phyloP scores from a whole-genome alignment of 2,113 vertebrate genomes.

The Cinclus mexicanus region DNA sequence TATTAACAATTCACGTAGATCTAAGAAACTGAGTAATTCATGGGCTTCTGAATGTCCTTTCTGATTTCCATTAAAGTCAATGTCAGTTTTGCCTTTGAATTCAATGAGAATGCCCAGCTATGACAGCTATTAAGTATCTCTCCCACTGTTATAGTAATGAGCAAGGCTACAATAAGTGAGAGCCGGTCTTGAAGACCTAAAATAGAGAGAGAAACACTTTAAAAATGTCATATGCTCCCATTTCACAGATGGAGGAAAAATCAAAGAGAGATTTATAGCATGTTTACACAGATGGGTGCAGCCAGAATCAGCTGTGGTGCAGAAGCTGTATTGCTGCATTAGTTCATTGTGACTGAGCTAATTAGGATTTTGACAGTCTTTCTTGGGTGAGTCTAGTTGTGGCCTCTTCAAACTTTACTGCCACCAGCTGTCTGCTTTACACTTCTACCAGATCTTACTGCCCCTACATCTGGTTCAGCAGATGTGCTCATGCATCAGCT shows the following conservation, averaged over 20 bases:
- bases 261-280: slow-evolving; percentile 51
- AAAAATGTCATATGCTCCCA: not conserved
- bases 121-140: slow-evolving; percentile 32
- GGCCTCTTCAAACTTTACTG: slow-evolving; percentile 65
- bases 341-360: slow-evolving; percentile 48
- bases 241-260: slow-evolving; percentile 46
- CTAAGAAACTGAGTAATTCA: slow-evolving; percentile 22
- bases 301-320: slow-evolving; percentile 46
- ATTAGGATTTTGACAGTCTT: slow-evolving; percentile 62
- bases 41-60: slow-evolving; percentile 19
- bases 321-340: slow-evolving; percentile 38
- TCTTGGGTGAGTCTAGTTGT: slow-evolving; percentile 47
- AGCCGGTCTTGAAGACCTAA: not conserved
- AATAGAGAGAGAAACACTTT: slow-evolving; percentile 9
- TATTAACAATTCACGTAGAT: slow-evolving; percentile 8
- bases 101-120: not conserved
- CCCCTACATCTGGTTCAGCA: slow-evolving; percentile 42
- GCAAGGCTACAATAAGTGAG: not conserved
- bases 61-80: slow-evolving; percentile 32
- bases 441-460: slow-evolving; percentile 6
- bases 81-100: slow-evolving; percentile 54
- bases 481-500: slow-evolving; percentile 18
- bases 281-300: slow-evolving; percentile 64
- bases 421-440: slow-evolving; percentile 37
- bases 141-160: slow-evolving; percentile 39